Percentiles rank a stretch among this genome's conserved stretches.
These are phyloP conservation scores for Monodelphis domestica DNA, from an alignment of 2,797 vertebrate species.

Conservation along the genomic window DNA sequence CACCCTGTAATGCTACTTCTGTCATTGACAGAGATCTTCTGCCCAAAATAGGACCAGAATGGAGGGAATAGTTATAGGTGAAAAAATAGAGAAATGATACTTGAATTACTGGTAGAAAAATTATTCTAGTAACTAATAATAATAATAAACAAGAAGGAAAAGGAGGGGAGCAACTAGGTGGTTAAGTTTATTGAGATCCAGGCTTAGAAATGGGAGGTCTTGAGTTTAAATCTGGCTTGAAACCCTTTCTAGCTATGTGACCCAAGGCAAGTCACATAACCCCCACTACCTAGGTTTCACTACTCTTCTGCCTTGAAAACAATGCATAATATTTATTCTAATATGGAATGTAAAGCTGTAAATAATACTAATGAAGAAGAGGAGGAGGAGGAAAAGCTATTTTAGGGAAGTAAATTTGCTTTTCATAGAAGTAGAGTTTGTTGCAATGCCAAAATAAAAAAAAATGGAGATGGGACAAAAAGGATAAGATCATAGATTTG, in stretches of 20 bases:
- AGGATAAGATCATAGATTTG: background rate
- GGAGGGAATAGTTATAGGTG: background rate
- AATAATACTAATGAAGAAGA: too few relatives aligned
- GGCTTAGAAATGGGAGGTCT: too few relatives aligned
- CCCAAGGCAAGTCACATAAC: too few relatives aligned
- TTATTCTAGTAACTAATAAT: background rate
- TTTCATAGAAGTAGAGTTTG: background rate
- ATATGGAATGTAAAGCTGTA: too few relatives aligned
- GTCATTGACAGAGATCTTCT: background rate
- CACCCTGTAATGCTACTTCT: background rate
- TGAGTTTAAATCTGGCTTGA: too few relatives aligned
- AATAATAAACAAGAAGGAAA: too few relatives aligned
- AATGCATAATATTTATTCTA: too few relatives aligned
- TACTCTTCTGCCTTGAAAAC: too few relatives aligned
- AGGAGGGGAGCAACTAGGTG: too few relatives aligned
- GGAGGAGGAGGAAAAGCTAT: background rate
- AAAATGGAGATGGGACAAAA: background rate
- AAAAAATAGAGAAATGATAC: background rate
- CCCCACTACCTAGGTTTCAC: too few relatives aligned
- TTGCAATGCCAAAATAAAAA: background rate
- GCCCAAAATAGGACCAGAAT: background rate
- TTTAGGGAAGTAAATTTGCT: background rate
- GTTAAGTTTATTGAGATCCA: too few relatives aligned
- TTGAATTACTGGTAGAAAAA: background rate
- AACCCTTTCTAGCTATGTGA: too few relatives aligned